phyloP scores from a whole-genome alignment of 2,113 vertebrate genomes.

The Galbula dea region DNA sequence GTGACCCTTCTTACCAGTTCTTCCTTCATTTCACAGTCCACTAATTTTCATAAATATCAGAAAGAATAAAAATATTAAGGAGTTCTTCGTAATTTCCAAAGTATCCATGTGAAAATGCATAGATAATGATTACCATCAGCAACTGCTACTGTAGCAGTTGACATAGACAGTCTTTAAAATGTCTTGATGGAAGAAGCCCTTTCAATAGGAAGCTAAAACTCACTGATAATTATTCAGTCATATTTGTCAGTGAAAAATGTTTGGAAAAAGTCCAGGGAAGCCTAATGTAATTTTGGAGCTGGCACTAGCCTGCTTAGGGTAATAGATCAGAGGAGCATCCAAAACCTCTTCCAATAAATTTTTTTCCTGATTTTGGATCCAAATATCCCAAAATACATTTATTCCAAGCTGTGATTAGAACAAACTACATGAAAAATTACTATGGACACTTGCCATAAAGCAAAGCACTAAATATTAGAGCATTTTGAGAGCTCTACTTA shows the following conservation, averaged over 20 bases:
- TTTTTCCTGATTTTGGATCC: neutral
- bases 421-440: neutral
- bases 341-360: neutral
- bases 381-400: neutral
- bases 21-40: slow-evolving; percentile 13
- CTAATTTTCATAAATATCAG: slow-evolving; percentile 11
- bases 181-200: neutral
- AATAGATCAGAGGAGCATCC: neutral
- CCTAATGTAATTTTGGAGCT: neutral
- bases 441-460: neutral
- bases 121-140: neutral
- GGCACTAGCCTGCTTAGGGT: neutral
- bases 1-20: neutral
- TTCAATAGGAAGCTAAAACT: neutral
- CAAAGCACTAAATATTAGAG: neutral
- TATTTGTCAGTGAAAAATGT: neutral
- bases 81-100: neutral
- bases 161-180: neutral
- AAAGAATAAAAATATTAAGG: neutral
- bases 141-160: neutral
- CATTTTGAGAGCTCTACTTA: neutral
- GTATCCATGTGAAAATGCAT: slow-evolving; percentile 4
- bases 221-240: neutral
- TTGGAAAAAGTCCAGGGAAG: neutral
- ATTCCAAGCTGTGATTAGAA: neutral